phyloP scores from a whole-genome alignment of 2,888 invertebrate genomes.

The Catocala fraxini region DNA sequence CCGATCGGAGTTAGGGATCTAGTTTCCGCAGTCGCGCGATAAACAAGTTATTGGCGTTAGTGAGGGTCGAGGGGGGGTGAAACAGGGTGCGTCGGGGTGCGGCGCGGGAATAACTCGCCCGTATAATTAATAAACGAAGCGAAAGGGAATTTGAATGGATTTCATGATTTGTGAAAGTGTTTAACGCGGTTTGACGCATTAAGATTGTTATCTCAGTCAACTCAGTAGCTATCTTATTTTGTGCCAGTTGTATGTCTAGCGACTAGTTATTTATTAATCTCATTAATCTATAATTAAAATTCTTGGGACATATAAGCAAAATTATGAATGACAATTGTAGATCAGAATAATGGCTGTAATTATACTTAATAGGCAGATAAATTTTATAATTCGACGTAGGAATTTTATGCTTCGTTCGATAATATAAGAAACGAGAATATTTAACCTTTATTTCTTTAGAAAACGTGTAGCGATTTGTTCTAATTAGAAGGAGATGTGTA shows the following conservation, averaged over 20 bases:
- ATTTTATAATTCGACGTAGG: slow-evolving; percentile 7
- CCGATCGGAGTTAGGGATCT: slow-evolving; percentile 77
- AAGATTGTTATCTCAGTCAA: slow-evolving; percentile 43
- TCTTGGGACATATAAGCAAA: slow-evolving; percentile 19
- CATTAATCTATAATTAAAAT: slow-evolving; percentile 41
- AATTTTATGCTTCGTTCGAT: slow-evolving; percentile 12
- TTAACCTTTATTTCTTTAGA: slow-evolving; percentile 11
- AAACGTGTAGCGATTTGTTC: slow-evolving; percentile 12
- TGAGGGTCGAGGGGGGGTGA: slow-evolving; percentile 53
- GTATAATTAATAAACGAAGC: slow-evolving; percentile 81
- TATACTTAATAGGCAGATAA: slow-evolving; percentile 25
- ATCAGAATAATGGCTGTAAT: slow-evolving; percentile 28
- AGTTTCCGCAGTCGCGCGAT: slow-evolving; percentile 79
- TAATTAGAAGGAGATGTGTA: slow-evolving; percentile 27
- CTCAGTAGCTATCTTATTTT: slow-evolving; percentile 20
- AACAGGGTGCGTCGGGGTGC: slow-evolving; percentile 35
- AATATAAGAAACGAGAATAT: slow-evolving; percentile 12
- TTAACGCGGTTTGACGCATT: slow-evolving; percentile 43
- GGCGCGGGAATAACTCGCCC: slow-evolving; percentile 61
- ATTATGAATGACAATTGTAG: slow-evolving; percentile 8
- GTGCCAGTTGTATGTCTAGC: slow-evolving; percentile 6
- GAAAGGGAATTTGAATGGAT: slow-evolving; percentile 70
- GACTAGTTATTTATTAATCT: slow-evolving; percentile 24
- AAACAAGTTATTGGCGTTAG: slow-evolving; percentile 81
- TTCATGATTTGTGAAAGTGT: slow-evolving; percentile 72